A percentile compares a stretch with the other conserved stretches of the same genome.
phyloP scores from a whole-genome alignment of 1,140 invertebrate species.

The Zaprionus tsacasi region DNA sequence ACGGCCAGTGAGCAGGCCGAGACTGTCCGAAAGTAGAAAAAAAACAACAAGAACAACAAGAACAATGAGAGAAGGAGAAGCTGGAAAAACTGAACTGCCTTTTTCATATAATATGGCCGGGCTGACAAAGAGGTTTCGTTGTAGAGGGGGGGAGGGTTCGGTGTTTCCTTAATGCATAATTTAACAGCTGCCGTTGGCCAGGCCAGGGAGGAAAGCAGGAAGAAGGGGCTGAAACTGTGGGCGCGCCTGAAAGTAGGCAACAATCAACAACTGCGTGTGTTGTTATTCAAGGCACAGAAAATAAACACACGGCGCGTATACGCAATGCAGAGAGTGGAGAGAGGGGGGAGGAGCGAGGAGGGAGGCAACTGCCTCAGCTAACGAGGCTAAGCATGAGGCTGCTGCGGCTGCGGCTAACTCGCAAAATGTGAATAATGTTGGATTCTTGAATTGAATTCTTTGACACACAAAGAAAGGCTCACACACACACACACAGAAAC shows the following conservation, averaged over 20 bases:
- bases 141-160: neutral
- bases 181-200: conserved; percentile 65
- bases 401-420: conserved; percentile 19
- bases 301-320: conserved; percentile 47
- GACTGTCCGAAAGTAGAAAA: conserved; percentile 38
- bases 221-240: conserved; percentile 37
- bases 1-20: conserved; percentile 20
- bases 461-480: conserved; percentile 15
- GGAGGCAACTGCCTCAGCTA: conserved; percentile 19
- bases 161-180: conserved; percentile 77
- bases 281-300: conserved; percentile 76
- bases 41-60: neutral
- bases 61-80: neutral
- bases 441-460: conserved; percentile 44
- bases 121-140: conserved; percentile 22
- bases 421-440: conserved; percentile 47
- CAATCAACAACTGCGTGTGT: conserved; percentile 79
- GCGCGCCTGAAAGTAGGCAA: conserved; percentile 67
- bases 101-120: conserved; percentile 48
- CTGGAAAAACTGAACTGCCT: conserved; percentile 36
- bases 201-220: neutral
- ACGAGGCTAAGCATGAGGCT: conserved; percentile 35
- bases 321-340: conserved; percentile 15
- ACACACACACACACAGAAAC: conserved; percentile 33
- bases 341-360: too few species aligned